phyloP scores from a whole-genome alignment of 2,797 vertebrate species.

The Myotis vivesi region DNA sequence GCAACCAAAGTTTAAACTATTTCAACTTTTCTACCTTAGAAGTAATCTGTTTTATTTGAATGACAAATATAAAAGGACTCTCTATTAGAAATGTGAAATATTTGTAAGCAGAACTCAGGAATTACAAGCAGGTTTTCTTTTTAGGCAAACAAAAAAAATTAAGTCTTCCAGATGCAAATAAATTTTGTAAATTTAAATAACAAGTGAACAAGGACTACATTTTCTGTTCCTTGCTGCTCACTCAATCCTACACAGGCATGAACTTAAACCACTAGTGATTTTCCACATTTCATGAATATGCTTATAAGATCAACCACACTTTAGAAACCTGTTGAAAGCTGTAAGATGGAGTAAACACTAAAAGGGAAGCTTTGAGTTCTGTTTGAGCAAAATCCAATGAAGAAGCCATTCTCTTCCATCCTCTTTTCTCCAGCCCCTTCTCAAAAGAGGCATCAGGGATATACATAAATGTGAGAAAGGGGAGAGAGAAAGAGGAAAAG shows the following conservation, averaged over 20 bases:
- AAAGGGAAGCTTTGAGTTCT: conserved; percentile 8
- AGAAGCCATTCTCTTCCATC: background rate
- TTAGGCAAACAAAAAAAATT: conserved; percentile 1
- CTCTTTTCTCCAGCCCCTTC: background rate
- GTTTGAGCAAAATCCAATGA: background rate
- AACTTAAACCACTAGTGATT: conserved; percentile 24
- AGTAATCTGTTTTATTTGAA: conserved; percentile 45
- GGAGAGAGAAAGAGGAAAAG: background rate
- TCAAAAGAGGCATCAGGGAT: conserved; percentile 3
- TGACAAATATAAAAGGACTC: conserved; percentile 48
- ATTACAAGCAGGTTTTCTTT: conserved; percentile 63
- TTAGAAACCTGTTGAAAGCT: conserved; percentile 41
- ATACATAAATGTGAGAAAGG: background rate
- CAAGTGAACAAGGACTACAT: conserved; percentile 35
- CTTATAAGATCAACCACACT: background rate
- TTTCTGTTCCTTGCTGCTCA: conserved; percentile 33
- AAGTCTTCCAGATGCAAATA: conserved; percentile 48
- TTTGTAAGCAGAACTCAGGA: conserved; percentile 49
- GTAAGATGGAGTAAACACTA: conserved; percentile 19
- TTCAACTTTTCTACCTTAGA: conserved; percentile 50
- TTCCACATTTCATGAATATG: conserved; percentile 18
- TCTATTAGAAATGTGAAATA: conserved; percentile 61
- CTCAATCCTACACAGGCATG: background rate
- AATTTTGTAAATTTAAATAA: conserved; percentile 62
- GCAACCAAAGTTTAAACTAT: conserved; percentile 33